These are phyloP conservation scores for Drosophila melanica DNA, from an alignment of 1,140 invertebrate genomes.

Conservation along the genomic window DNA sequence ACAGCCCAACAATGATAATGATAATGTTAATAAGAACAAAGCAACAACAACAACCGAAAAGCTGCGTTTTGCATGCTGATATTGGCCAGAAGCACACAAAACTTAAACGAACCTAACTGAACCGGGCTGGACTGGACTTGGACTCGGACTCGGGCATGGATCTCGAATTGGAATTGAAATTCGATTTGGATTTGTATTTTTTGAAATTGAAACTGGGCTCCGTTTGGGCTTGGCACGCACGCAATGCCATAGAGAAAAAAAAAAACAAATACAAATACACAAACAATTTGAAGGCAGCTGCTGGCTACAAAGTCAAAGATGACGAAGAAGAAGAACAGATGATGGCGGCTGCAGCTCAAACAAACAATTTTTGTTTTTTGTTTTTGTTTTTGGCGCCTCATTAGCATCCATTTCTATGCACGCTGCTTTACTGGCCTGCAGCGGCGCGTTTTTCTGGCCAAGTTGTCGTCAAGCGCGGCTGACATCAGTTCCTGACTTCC, in stretches of 20 bases:
- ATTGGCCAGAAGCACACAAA: slow-evolving; percentile 14
- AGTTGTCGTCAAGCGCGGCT: slow-evolving; percentile 10
- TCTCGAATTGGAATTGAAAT: not conserved
- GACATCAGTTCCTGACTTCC: slow-evolving; percentile 28
- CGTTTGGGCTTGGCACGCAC: slow-evolving; percentile 24
- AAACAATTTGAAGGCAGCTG: not conserved
- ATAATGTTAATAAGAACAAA: slow-evolving; percentile 69
- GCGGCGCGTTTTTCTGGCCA: slow-evolving; percentile 2
- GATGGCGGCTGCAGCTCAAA: not conserved
- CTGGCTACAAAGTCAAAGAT: not conserved
- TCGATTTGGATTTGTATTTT: slow-evolving; percentile 1
- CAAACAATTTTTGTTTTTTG: not conserved
- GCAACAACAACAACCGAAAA: slow-evolving; percentile 17
- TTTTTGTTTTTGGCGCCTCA: slow-evolving; percentile 14
- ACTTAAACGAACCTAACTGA: slow-evolving; percentile 6
- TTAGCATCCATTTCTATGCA: slow-evolving; percentile 44
- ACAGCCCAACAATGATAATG: slow-evolving; percentile 59
- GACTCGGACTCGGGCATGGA: no score
- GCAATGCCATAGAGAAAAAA: not conserved
- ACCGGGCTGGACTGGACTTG: not conserved
- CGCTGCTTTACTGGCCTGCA: slow-evolving; percentile 11
- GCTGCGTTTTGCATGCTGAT: slow-evolving; percentile 41
- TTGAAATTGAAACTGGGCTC: not conserved
- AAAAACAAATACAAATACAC: not conserved
- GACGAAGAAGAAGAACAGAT: not conserved